Conservation (phyloP, 2,797 vertebrate species). For the Octomys mimax region DNA sequence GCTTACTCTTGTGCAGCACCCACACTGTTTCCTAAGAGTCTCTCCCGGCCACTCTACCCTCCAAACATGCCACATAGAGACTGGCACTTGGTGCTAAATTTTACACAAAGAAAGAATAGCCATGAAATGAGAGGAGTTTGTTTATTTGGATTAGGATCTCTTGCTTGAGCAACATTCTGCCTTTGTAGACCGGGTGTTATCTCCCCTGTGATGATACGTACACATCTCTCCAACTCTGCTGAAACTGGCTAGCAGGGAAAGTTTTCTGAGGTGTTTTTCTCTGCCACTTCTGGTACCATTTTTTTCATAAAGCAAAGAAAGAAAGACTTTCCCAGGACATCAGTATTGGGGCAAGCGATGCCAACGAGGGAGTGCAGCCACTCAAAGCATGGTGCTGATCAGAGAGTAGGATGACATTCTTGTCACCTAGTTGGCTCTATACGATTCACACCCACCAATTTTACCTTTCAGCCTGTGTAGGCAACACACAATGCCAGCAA, state of each 20-base stretch:
- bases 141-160: not conserved
- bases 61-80: not conserved
- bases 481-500: not conserved
- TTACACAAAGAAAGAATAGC: not conserved
- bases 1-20: not conserved
- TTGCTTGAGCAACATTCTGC: not conserved
- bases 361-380: not conserved
- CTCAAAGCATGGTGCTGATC: not conserved
- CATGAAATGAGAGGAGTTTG: not conserved
- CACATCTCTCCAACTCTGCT: not conserved
- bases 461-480: not conserved
- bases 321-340: slow-evolving; percentile 37
- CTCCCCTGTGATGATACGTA: not conserved
- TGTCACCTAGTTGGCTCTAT: not conserved
- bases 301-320: slow-evolving; percentile 36
- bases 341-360: not conserved
- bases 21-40: not conserved
- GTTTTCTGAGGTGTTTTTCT: not conserved
- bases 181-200: not conserved
- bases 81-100: not conserved
- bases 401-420: not conserved
- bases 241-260: not conserved
- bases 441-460: slow-evolving; percentile 23
- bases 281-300: slow-evolving; percentile 25
- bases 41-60: not conserved